Conservation (phyloP, 2,888 invertebrate species). For the Agrochola litura region DNA sequence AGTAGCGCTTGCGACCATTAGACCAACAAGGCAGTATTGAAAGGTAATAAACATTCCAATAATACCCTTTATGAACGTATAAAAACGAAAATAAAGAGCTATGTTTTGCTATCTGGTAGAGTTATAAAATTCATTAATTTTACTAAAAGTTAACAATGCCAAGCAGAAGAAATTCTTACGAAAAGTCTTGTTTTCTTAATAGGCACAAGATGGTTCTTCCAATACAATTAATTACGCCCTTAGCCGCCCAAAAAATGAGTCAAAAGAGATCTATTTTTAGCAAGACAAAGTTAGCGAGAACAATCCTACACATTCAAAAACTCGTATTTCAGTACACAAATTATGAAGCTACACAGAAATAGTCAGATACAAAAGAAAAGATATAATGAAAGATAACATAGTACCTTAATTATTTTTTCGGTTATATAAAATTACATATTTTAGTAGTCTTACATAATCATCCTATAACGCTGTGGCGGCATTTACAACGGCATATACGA, state of each 20-base stretch:
- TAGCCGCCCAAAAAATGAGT: background rate
- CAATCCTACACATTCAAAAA: background rate
- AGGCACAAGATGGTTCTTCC: background rate
- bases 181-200: background rate
- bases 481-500: too few species aligned
- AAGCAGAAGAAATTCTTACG: background rate
- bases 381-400: background rate
- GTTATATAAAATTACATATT: background rate
- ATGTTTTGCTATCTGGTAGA: too few species aligned
- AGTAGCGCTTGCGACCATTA: too few species aligned
- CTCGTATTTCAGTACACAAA: background rate
- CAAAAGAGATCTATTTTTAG: constrained; percentile 12
- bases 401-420: background rate
- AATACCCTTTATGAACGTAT: too few species aligned
- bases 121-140: too few species aligned
- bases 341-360: background rate
- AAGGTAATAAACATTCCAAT: too few species aligned
- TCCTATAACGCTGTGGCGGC: background rate
- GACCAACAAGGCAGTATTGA: too few species aligned
- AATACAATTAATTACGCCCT: constrained; percentile 13
- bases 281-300: background rate
- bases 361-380: background rate
- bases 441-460: background rate
- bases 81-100: too few species aligned
- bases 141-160: background rate